These are phyloP conservation scores for Dolichomitus sp. DNA, from an alignment of 2,888 invertebrate species.

Conservation along the genomic window DNA sequence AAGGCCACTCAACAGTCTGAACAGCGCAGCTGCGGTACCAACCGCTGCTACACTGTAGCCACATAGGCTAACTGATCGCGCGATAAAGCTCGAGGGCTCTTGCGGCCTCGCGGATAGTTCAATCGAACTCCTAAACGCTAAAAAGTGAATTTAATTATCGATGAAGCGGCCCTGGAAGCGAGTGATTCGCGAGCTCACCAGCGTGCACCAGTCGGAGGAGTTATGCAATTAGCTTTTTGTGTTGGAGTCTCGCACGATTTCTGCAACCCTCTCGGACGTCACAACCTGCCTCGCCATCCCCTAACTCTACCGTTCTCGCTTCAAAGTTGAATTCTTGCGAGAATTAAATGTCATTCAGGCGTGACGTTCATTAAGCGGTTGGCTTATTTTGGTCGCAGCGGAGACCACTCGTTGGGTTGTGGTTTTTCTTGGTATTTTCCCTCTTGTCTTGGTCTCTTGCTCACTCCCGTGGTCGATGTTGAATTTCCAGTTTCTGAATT, in stretches of 20 bases:
- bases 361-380: slow-evolving; percentile 78
- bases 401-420: slow-evolving; percentile 1
- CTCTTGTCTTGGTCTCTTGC: not conserved
- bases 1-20: slow-evolving; percentile 27
- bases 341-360: slow-evolving; percentile 83
- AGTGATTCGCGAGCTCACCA: slow-evolving; percentile 34
- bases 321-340: slow-evolving; percentile 80
- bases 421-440: slow-evolving; percentile 15
- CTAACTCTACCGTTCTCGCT: slow-evolving; percentile 32
- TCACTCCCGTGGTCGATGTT: slow-evolving; percentile 1
- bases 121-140: slow-evolving; percentile 78
- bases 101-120: slow-evolving; percentile 70
- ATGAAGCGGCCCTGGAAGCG: not conserved
- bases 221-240: slow-evolving; percentile 83
- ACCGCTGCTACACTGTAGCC: slow-evolving; percentile 5
- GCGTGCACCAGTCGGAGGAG: slow-evolving; percentile 44
- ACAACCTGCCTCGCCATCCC: slow-evolving; percentile 28
- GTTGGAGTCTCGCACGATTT: slow-evolving; percentile 54
- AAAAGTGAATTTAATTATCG: slow-evolving; percentile 82
- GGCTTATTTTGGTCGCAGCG: slow-evolving; percentile 68
- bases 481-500: too few relatives aligned
- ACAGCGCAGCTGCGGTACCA: slow-evolving; percentile 10
- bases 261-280: slow-evolving; percentile 41
- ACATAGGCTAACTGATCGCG: not conserved
- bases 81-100: slow-evolving; percentile 19